Evolutionary conservation across 1,140 invertebrate species (phyloP), one percentile per base, ranked within the genome.

Genomic region (Dufourea novaeangliae): DNA sequence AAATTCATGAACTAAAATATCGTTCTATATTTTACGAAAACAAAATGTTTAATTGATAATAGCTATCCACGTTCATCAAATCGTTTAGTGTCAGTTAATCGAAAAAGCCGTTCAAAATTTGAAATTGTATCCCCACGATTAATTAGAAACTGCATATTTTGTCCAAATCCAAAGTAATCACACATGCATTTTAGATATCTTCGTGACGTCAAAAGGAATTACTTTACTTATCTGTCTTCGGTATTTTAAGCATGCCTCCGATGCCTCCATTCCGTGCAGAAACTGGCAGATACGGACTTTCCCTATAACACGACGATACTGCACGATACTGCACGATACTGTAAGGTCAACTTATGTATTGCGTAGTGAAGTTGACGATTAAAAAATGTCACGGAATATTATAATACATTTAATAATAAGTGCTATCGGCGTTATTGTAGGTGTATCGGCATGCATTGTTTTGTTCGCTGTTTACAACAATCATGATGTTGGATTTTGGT

Each of bases 401-500:
- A 2, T 68, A 2, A 10, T 81, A 29, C 74, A 72, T 63, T 37
- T 87, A 11, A 39, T 80, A n/a, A 27, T 81, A 52, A 81, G 82
- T 72, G 72, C 17, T 7, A 14, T 81, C 0, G 86, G 86, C 46
- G 52, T 87, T 22, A 7, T 85, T 29, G n/a, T 83, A 39, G 80
- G 79, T 61, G 8, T 78, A 39, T 67, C 66, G 17, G 86, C 79
- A 6, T 86, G 86, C 62, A 75, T 87, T 44, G 76, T 85, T n/a
- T 57, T 87, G 5, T 86, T 75, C 34, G 22, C 78, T 25, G 32
- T 39, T 56, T 83, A 81, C 34, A 73, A 70, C 1, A 87, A 87
- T 75, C 57, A 57, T 17, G 80, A 83, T 17, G 80, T 79, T 32
- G 86, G 86, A 75, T 87, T 86, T 75, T 87, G 86, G 86, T 83